These are phyloP conservation scores for Pristionchus mayeri DNA, from an alignment of 2,888 invertebrate genomes.

Conservation along the genomic window DNA sequence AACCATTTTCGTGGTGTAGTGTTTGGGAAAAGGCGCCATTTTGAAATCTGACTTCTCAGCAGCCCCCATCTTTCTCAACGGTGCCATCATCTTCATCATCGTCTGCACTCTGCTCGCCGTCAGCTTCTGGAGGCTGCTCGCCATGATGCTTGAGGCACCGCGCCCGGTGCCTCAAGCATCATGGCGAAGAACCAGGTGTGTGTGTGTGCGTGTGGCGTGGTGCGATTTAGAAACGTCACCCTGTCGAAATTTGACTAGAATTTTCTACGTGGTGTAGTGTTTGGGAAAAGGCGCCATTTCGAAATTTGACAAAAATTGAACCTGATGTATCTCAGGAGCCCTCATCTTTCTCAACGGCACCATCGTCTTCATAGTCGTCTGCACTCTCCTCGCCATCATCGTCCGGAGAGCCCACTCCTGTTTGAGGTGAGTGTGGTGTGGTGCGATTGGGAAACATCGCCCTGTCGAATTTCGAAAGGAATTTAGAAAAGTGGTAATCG, in stretches of 20 bases:
- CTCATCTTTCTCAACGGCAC: neutral
- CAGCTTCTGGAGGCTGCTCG: too few relatives aligned
- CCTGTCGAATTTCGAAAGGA: too few relatives aligned
- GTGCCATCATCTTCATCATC: neutral
- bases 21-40: neutral
- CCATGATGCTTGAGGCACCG: too few relatives aligned
- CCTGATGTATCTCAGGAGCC: neutral
- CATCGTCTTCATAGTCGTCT: neutral
- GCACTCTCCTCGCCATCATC: neutral
- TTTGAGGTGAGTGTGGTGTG: neutral
- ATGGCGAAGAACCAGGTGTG: too few relatives aligned
- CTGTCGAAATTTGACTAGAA: too few relatives aligned
- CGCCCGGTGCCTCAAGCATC: too few relatives aligned
- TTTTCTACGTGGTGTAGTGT: neutral
- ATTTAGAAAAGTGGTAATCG: too few relatives aligned
- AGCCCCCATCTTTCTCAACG: slow-evolving; percentile 1
- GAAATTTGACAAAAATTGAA: neutral
- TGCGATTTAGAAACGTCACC: too few relatives aligned
- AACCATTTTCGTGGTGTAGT: neutral
- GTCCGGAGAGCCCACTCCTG: neutral
- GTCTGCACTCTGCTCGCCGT: neutral
- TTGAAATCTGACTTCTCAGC: neutral
- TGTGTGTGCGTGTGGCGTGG: too few relatives aligned
- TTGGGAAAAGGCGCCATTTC: neutral
- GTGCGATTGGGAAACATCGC: too few relatives aligned